Base-by-base conservation (phyloP, 2,797 vertebrate species). In the Parauchenoglanis punctatus region DNA sequence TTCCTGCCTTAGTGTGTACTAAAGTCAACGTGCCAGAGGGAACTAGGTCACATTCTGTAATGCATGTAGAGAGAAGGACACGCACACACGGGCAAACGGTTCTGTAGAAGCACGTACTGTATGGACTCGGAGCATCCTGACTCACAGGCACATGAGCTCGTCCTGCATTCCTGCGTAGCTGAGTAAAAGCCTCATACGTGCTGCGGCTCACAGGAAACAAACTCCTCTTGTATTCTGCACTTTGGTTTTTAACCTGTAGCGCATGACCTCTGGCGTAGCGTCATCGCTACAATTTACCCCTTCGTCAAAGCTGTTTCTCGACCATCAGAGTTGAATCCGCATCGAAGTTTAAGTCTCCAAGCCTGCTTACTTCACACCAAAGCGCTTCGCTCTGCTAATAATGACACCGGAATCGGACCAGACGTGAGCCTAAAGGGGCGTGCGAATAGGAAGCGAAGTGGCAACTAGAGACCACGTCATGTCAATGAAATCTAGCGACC, bases 121-220 rank as follows among this genome's bases (percentile, higher is more conserved):
- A 86, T 84, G 61, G 75, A 46, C 40, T 35, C 31, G 5, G 49
- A 73, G 77, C 52, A 56, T 77, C 72, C 58, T 86, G 82, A 88
- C 84, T 88, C 89, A 91, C 31, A 25, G 44, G 25, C 70, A 40
- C 68, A 73, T 70, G 67, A 46, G 59, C 59, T 82, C 70, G 54
- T 77, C n/a, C 7, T 58, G 83, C 72, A 83, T 89, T 83, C 86
- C 91, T 91, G 86, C 91, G 89, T 67, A 46, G 63, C 84, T n/a
- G 44, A 89, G 90, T 84, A 75, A 91, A 70, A 84, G 23, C 15
- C 7, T 17, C 61, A 40, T 88, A 80, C 17, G 87, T 89, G 89
- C 70, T 75, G 88, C 40, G 18, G 52, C 23, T 82, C 61, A 67
- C 25, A 68, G 81, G 15, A 82, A 49, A 20, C 10, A 3, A 49